phyloP scores from a whole-genome alignment of 2,797 vertebrate genomes.

The Pseudomugil gertrudae region DNA sequence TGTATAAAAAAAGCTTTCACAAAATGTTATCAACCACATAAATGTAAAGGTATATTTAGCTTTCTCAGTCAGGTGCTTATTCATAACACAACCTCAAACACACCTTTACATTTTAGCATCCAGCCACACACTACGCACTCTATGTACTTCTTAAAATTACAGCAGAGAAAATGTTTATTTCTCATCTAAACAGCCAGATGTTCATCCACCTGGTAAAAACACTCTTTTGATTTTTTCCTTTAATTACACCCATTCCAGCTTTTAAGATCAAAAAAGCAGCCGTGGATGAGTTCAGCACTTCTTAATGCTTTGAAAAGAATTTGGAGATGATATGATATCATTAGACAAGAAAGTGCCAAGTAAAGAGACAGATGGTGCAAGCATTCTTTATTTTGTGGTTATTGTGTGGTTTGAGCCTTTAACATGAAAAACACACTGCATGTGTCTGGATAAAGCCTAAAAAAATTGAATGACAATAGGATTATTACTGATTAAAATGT shows the following conservation, averaged over 20 bases:
- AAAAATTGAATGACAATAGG: constrained; percentile 73
- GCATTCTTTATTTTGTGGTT: constrained; percentile 59
- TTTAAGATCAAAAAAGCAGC: constrained; percentile 76
- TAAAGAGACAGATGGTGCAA: constrained; percentile 73
- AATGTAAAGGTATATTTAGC: constrained; percentile 9
- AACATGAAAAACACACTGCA: constrained; percentile 58
- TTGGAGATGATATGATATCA: constrained; percentile 64
- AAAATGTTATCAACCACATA: constrained; percentile 7
- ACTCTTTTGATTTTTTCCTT: constrained; percentile 46
- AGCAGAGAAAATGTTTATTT: constrained; percentile 50
- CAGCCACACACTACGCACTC: constrained; percentile 40
- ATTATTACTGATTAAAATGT: constrained; percentile 77
- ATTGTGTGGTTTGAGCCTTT: constrained; percentile 66
- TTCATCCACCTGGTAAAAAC: constrained; percentile 74
- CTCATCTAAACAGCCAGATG: constrained; percentile 69
- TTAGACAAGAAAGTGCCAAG: constrained; percentile 58
- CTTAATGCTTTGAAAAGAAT: constrained; percentile 38
- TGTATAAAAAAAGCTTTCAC: constrained; percentile 23
- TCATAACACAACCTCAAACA: constrained; percentile 19
- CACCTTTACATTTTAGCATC: constrained; percentile 31
- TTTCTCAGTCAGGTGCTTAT: constrained; percentile 7
- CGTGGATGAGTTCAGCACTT: constrained; percentile 51
- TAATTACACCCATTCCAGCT: constrained; percentile 67
- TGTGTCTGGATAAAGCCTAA: constrained; percentile 63
- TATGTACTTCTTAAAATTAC: constrained; percentile 57